Base-by-base conservation (phyloP, 1,140 invertebrate species). In the Bombus fervidus region DNA sequence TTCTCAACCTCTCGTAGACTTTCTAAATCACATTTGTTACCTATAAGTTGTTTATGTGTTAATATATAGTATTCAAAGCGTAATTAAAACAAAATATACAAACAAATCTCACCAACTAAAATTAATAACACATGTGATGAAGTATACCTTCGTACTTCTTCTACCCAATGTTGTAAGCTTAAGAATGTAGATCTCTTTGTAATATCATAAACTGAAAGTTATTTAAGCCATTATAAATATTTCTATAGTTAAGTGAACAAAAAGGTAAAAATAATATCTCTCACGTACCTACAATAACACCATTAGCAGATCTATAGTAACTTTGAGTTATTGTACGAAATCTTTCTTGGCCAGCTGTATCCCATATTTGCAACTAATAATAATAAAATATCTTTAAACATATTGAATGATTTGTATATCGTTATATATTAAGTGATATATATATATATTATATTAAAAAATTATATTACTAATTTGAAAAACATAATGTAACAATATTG, bases 291-390 rank as follows among this genome's bases (percentile, higher is more conserved):
- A 98, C 96, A 85, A 99, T 97, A 71, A 98, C 98, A 85, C 98
- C 98, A 95, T 98, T 98, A 37, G 98, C 98, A 80, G 98, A 98
- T 94, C 98, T 96, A 95, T 99, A 99, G 94, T 99, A 99, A 95
- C 98, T 99, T 90, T 98, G 98, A 10, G 98, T 98, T 91, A 99
- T 97, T n/a, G 98, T 98, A 87, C 98, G 96, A 95, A 98, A 99
- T 91, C 98, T 96, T 94, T 99, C 98, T 93, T 99, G 98, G 2
- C 98, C 98, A 75, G 98, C 98, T 47, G 98, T 99, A 94, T 99
- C 98, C 98, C 98, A 99, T 91, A 98, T 98, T 96, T 98, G 98
- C 79, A 99, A 95, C 98, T 98, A 93, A 95, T 83, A 89, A 87
- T 10, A 75, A 66, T 73, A 22, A 78, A 66, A 69, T 18, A 87